These are phyloP conservation scores for Macrotus californicus DNA, from an alignment of 2,113 vertebrate species.

Conservation along the genomic window DNA sequence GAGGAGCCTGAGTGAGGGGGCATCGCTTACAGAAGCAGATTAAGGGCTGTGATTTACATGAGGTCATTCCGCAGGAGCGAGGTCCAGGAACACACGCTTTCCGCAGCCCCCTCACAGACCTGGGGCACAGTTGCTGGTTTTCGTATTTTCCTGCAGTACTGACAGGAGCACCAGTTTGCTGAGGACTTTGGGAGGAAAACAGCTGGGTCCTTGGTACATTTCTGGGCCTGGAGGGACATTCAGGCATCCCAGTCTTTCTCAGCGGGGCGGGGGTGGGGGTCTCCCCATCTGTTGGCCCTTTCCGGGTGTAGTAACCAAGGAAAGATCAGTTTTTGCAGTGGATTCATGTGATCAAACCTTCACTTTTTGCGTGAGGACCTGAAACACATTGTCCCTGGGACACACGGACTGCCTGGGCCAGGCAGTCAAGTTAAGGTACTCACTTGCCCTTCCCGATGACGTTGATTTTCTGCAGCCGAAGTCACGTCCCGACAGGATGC, in stretches of 20 bases:
- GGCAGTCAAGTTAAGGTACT: background rate
- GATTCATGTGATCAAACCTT: background rate
- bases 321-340: background rate
- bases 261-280: too few species aligned
- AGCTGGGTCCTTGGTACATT: background rate
- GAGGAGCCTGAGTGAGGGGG: background rate
- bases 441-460: background rate
- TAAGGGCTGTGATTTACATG: background rate
- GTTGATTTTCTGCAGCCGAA: background rate
- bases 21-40: constrained; percentile 43
- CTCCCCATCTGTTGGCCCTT: background rate
- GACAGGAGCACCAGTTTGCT: background rate
- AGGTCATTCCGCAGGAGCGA: background rate
- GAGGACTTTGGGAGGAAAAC: background rate
- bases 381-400: background rate
- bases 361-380: background rate
- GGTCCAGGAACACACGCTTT: background rate
- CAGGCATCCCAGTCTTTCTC: background rate
- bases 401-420: background rate
- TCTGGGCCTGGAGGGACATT: background rate
- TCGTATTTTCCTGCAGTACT: background rate
- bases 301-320: background rate
- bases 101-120: rapidly evolving
- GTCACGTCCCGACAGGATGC: background rate
- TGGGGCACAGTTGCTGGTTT: background rate